Evolutionary conservation across 2,888 invertebrate genomes (phyloP).

Genomic region (Nemapogon koenigi): DNA sequence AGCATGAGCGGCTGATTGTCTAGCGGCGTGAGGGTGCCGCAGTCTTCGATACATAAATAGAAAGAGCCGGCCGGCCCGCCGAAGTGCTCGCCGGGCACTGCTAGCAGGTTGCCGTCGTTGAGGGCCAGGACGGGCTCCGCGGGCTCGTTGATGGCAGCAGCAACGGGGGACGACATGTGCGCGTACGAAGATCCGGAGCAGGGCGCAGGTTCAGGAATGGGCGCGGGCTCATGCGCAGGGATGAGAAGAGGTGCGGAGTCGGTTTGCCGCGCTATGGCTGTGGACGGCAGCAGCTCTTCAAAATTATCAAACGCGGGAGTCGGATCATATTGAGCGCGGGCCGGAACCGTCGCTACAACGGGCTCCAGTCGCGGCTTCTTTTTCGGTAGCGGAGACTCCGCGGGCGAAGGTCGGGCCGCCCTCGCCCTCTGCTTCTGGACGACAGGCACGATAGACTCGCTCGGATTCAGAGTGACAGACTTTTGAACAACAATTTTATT

Average conservation of each 20-base stretch:
- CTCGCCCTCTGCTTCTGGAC: constrained; percentile 33
- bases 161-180: constrained; percentile 13
- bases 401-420: constrained; percentile 24
- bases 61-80: constrained; percentile 77
- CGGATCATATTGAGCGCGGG: too few species aligned
- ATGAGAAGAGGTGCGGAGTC: constrained; percentile 21
- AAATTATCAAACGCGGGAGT: constrained; percentile 45
- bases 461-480: constrained; percentile 31
- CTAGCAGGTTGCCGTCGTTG: constrained; percentile 70
- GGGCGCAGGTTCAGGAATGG: neutral
- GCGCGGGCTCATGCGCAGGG: neutral
- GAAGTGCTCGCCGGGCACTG: constrained; percentile 75
- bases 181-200: constrained; percentile 15
- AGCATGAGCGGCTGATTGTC: constrained; percentile 72
- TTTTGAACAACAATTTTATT: constrained; percentile 41
- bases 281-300: constrained; percentile 52
- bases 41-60: constrained; percentile 76
- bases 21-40: constrained; percentile 73
- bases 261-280: constrained; percentile 42
- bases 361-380: constrained; percentile 36
- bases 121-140: constrained; percentile 29
- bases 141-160: constrained; percentile 17
- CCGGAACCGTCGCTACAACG: constrained; percentile 18
- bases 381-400: constrained; percentile 29
- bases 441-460: constrained; percentile 24